Percentiles rank a stretch among this genome's conserved stretches.
phyloP scores from a whole-genome alignment of 2,113 vertebrate species.

The Callospermophilus lateralis region DNA sequence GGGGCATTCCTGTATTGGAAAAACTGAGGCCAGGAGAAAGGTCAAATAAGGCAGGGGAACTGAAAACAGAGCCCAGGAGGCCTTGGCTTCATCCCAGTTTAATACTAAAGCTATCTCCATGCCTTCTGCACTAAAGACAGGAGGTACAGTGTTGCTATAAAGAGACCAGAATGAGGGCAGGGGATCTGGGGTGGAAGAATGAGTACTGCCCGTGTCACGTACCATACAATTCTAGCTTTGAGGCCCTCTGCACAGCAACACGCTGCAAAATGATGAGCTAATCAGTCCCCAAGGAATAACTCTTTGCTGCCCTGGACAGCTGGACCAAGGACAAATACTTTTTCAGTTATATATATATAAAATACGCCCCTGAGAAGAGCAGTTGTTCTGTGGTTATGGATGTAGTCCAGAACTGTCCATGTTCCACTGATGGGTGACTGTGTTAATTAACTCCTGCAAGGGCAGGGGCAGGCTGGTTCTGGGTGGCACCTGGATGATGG shows the following conservation, averaged over 20 bases:
- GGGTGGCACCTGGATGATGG: background rate
- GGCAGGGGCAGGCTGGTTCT: background rate
- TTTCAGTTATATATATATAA: slow-evolving; percentile 22
- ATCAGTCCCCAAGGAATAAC: slow-evolving; percentile 61
- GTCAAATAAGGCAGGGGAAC: background rate
- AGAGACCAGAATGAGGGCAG: slow-evolving; percentile 7
- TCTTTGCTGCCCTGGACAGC: slow-evolving; percentile 72
- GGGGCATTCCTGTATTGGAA: background rate
- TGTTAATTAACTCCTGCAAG: background rate
- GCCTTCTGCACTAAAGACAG: background rate
- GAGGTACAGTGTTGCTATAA: background rate
- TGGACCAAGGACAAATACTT: slow-evolving; percentile 72
- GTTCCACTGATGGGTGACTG: background rate
- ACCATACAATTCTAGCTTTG: background rate
- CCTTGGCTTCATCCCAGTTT: background rate
- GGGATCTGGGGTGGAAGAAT: background rate
- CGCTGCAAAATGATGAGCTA: slow-evolving; percentile 73
- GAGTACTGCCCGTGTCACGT: background rate
- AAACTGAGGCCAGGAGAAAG: slow-evolving; percentile 7
- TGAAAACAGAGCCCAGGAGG: background rate
- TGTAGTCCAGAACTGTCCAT: slow-evolving; percentile 16
- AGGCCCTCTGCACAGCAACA: background rate
- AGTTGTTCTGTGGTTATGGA: slow-evolving; percentile 63
- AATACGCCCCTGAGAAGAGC: background rate
- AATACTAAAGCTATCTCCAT: background rate